These are phyloP conservation scores for Ptychadena robeensis DNA, from an alignment of 2,797 vertebrate species.

Conservation along the genomic window DNA sequence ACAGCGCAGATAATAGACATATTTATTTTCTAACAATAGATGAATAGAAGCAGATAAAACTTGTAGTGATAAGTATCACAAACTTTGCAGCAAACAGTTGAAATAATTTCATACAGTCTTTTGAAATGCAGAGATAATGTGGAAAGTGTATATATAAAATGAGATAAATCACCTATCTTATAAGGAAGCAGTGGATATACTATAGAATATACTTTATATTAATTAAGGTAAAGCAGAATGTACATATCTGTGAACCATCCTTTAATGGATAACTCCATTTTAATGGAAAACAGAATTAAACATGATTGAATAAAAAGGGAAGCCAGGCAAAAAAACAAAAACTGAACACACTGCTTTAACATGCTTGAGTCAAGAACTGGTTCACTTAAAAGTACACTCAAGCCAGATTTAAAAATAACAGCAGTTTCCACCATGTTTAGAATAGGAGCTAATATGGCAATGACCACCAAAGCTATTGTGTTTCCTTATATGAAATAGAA, in stretches of 20 bases:
- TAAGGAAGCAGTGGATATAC: neutral
- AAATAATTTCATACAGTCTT: neutral
- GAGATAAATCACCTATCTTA: neutral
- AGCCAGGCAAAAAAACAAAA: too few relatives aligned
- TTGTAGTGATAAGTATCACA: neutral
- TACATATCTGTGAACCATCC: neutral
- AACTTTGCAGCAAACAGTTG: neutral
- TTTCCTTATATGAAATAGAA: too few relatives aligned
- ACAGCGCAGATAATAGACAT: neutral
- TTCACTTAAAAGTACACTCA: too few relatives aligned
- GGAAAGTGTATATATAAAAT: neutral
- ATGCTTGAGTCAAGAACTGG: too few relatives aligned
- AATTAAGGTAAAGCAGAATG: neutral
- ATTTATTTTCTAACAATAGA: constrained; percentile 2
- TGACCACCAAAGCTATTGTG: too few relatives aligned
- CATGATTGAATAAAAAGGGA: too few relatives aligned
- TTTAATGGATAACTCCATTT: neutral
- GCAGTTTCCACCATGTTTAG: too few relatives aligned
- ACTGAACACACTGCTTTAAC: too few relatives aligned
- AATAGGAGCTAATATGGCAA: too few relatives aligned
- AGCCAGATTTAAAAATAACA: too few relatives aligned
- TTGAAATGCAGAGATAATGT: neutral
- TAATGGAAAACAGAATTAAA: neutral
- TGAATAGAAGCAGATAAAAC: neutral
- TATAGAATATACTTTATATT: neutral